Base-by-base conservation (phyloP, 2,797 vertebrate species). In the Catharus ustulatus region DNA sequence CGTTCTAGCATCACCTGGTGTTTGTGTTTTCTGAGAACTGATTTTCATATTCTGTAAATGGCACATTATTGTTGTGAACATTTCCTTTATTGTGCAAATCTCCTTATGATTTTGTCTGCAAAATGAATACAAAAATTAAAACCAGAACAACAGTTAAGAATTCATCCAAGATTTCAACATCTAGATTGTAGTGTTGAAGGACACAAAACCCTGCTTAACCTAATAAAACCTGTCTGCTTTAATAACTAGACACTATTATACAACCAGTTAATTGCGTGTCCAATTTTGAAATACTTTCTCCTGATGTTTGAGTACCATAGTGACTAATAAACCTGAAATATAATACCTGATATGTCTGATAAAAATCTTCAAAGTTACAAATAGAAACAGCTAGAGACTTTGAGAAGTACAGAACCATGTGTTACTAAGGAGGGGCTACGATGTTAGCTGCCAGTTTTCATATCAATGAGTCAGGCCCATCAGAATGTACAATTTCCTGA, bases 261-360 rank as follows among this genome's bases (percentile, higher is more conserved):
- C 84, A 96, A 91, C 59, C 63, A 95, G 86, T 80, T 86, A 95
- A 95, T 84, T 82, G 40, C 66, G 93, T 75, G 68, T 95, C 78
- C 90, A 95, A 69, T 93, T 95, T 90, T 87, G 54, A 85, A 93
- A 81, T 94, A 78, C 94, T 97, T 97, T 94, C 52, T 51, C 48
- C 76, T 80, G 84, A 84, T 76, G 92, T 79, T 89, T 95, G 91
- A 97, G 89, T 2, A 72, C 26, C 42, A 62, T 36, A 22, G 45
- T 84, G 89, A 93, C 75, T 76, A 59, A 92, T 78, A 74, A 95
- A 84, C 32, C 15, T 92, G 64, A 94, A 95, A 94, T 92, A 89
- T 62, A 95, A 81, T 84, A 64, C 18, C 42, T 77, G 48, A 34
- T 34, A 45, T 89, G 80, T 26, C 14, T 17, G 40, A 94, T 90